Percentiles rank a stretch among this genome's conserved stretches.
Conservation (phyloP, 2,113 vertebrate species). For the Paralichthys olivaceus region DNA sequence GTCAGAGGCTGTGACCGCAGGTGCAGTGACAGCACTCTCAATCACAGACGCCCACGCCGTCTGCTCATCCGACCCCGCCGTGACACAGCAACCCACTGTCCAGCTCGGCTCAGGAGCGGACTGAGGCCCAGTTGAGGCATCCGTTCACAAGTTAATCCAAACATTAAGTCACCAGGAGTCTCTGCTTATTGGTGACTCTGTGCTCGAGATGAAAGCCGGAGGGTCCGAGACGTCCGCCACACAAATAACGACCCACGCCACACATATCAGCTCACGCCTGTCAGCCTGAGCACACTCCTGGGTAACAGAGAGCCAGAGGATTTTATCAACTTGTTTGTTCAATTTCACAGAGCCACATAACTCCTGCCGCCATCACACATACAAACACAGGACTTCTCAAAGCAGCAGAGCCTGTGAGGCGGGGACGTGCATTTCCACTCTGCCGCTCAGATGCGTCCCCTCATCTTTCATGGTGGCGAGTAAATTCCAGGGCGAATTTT, state of each 20-base stretch:
- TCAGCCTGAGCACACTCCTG: constrained; percentile 58
- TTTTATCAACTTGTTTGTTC: constrained; percentile 79
- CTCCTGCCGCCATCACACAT: constrained; percentile 52
- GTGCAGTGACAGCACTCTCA: constrained; percentile 75
- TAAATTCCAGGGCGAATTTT: constrained; percentile 35
- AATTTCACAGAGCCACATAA: constrained; percentile 76
- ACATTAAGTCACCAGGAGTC: constrained; percentile 26
- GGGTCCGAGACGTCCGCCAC: constrained; percentile 26
- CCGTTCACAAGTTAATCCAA: constrained; percentile 26
- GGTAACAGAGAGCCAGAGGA: constrained; percentile 63
- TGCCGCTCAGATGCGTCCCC: constrained; percentile 50
- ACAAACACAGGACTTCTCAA: constrained; percentile 21
- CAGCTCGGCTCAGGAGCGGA: constrained; percentile 31
- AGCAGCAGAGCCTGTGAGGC: constrained; percentile 32
- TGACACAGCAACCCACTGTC: constrained; percentile 31
- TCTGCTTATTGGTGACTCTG: constrained; percentile 20
- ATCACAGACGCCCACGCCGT: constrained; percentile 61
- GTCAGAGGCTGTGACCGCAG: constrained; percentile 69
- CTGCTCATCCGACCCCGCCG: constrained; percentile 49
- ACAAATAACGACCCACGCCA: constrained; percentile 60
- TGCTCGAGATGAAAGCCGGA: constrained; percentile 47
- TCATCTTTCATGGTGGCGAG: constrained; percentile 47
- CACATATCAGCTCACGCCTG: constrained; percentile 66
- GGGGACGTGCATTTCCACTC: constrained; percentile 54
- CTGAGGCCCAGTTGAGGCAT: constrained; percentile 9